Conservation (phyloP, 2,797 vertebrate genomes). For the Harpagifer antarcticus region DNA sequence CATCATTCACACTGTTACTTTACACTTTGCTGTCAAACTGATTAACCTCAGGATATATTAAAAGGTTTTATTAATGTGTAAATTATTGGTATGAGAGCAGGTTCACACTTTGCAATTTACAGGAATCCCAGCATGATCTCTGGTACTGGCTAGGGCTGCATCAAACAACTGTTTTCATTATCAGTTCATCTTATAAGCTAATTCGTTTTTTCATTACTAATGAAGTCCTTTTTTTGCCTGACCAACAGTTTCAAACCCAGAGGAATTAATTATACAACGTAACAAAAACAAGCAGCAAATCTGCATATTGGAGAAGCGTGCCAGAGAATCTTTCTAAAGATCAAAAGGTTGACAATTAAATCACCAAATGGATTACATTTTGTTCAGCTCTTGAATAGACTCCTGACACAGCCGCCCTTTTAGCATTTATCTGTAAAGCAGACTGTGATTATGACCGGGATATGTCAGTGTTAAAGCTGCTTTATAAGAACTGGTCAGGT, state of each 20-base stretch:
- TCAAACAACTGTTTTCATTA: not conserved
- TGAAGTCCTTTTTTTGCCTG: not conserved
- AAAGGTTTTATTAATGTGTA: not conserved
- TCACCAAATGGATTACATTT: not conserved
- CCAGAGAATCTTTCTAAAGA: not conserved
- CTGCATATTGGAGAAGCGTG: not conserved
- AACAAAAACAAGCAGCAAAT: not conserved
- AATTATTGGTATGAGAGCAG: not conserved
- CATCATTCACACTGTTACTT: not conserved
- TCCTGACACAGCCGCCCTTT: too few species aligned
- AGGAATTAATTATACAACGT: not conserved
- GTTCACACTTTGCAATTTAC: not conserved
- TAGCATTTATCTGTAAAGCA: not conserved
- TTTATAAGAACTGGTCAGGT: slow-evolving; percentile 5
- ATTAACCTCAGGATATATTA: not conserved
- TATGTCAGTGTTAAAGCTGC: slow-evolving; percentile 20
- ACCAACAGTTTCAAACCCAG: not conserved
- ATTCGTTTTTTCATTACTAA: not conserved
- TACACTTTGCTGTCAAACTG: not conserved
- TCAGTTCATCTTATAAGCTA: not conserved
- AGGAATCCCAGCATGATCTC: not conserved
- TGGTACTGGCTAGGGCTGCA: not conserved
- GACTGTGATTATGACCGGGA: slow-evolving; percentile 1
- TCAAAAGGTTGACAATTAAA: not conserved
- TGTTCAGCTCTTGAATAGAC: not conserved